Evolutionary conservation across 1,140 invertebrate genomes (phyloP), one percentile per base, ranked within the genome.

Genomic region (Magallana ariakensis): DNA sequence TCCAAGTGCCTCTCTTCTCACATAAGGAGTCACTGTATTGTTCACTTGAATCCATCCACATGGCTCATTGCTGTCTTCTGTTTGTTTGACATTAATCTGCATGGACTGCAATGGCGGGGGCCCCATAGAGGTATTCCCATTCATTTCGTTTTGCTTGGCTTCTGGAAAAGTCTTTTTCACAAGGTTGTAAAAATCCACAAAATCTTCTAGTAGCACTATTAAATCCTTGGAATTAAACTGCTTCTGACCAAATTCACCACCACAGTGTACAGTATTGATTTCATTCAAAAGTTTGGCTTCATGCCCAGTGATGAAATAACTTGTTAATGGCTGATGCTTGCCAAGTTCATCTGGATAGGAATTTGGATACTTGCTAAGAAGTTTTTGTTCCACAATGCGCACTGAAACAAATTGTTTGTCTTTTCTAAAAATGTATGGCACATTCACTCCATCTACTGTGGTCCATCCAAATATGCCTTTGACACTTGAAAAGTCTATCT

Each of bases 11-110:
- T 58, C 46, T 80, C 93, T 81, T 80, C 89, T 87, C 1, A 98
- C 98, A 93, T 98, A 99, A 5, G 98, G 98, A 80, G 99, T 97
- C 55, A 99, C 97, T 0, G 97, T 98, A 92, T 97, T 98, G 93
- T 99, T 98, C 87, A 99, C 98, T 80, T 97, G 96, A 89, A 98
- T 97, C 94, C 99, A 99, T 80, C 98, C 98, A 85, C 84, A 92
- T 57, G 75, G 70, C 58, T 85, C 56, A 57, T 86, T 26, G 55
- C 82, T 26, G 62, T 86, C 85, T 53, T 84, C 66, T 58, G 57
- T 83, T n/a, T 84, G 80, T 22, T 88, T 53, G 22, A 55, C 15
- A 56, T 85, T 70, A 10, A 70, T 46, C 22, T 53, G 60, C 56
- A 57, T 85, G 46, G 82, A 60, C 26, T 84, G 82, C 53, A 56